Conservation (phyloP, 2,113 vertebrate genomes). For the Pollimyrus isidori region DNA sequence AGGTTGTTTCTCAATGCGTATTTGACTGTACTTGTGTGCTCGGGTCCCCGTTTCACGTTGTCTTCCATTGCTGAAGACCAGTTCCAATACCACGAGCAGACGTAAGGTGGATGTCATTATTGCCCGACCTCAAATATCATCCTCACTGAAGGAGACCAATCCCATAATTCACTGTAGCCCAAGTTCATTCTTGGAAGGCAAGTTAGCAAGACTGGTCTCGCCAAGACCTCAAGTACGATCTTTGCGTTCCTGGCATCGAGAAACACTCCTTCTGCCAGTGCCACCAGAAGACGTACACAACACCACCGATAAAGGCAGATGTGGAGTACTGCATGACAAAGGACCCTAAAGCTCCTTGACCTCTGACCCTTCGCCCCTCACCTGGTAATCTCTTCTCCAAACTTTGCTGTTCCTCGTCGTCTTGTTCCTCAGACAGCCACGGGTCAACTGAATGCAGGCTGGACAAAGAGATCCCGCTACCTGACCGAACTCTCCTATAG, state of each 20-base stretch:
- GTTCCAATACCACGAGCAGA: not conserved
- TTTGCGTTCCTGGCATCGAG: not conserved
- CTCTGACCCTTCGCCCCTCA: conserved; percentile 35
- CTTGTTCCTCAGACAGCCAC: conserved; percentile 77
- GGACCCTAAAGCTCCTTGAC: not conserved
- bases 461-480: conserved; percentile 70
- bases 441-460: conserved; percentile 73
- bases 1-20: not conserved
- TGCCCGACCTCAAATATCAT: not conserved
- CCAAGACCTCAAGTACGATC: not conserved
- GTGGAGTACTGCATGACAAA: not conserved
- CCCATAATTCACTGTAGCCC: not conserved
- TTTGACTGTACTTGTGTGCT: not conserved
- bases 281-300: not conserved
- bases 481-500: conserved; percentile 82
- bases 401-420: conserved; percentile 77
- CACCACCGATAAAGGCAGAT: not conserved
- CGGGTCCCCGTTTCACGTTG: not conserved
- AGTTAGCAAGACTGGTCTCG: not conserved
- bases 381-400: conserved; percentile 84
- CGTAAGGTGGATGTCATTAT: not conserved
- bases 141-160: not conserved
- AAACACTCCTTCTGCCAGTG: not conserved
- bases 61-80: not conserved
- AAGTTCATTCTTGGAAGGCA: not conserved